Conservation (phyloP, 2,113 vertebrate species). For the Apodemus speciosus region DNA sequence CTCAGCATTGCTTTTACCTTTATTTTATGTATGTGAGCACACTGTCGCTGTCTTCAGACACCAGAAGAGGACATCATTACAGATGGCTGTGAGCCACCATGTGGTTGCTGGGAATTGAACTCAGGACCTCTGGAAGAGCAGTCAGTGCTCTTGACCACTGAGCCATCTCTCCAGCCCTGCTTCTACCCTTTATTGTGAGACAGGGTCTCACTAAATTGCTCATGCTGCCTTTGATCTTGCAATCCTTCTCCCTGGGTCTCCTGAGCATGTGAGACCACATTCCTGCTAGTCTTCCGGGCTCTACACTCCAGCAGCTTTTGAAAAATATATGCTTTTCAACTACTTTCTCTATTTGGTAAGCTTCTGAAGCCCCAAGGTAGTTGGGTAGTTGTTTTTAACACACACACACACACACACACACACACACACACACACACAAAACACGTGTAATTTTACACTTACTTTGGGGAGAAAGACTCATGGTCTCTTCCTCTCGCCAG, state of each 20-base stretch:
- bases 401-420: background rate
- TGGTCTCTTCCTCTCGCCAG: background rate
- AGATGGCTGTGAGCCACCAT: too few species aligned
- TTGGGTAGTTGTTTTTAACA: background rate
- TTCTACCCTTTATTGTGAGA: background rate
- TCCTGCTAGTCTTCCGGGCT: too few species aligned
- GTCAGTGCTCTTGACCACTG: too few species aligned
- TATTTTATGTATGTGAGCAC: too few species aligned
- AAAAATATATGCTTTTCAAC: constrained; percentile 30
- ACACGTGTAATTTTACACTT: background rate
- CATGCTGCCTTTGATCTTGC: background rate
- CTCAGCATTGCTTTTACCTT: background rate
- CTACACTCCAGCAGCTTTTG: background rate
- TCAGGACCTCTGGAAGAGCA: too few species aligned
- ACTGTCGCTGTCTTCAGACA: too few species aligned
- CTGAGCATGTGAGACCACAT: background rate
- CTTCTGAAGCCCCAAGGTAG: constrained; percentile 14
- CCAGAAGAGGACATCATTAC: too few species aligned
- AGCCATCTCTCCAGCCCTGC: too few species aligned
- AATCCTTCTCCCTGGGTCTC: background rate
- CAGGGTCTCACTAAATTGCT: background rate
- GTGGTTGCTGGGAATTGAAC: too few species aligned
- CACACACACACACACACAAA: background rate
- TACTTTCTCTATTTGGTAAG: constrained; percentile 17
- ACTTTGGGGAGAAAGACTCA: background rate